These are phyloP conservation scores for Oryctes rhinoceros DNA, from an alignment of 1,140 invertebrate genomes.

Conservation along the genomic window DNA sequence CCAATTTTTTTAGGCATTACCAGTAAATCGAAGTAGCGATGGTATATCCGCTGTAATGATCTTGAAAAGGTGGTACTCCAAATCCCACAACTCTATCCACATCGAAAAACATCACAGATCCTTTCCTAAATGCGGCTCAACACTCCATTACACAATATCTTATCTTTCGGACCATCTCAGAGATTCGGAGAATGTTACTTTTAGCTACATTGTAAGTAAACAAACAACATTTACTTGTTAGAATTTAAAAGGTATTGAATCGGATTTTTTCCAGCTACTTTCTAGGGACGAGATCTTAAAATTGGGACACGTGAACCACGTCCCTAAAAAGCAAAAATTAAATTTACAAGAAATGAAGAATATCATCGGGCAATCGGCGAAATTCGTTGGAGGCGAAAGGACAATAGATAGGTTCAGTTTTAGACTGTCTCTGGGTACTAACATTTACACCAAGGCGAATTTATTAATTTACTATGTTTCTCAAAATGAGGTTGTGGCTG, in stretches of 20 bases:
- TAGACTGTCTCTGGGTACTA: slow-evolving; percentile 50
- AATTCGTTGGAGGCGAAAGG: slow-evolving; percentile 32
- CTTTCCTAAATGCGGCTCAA: slow-evolving; percentile 46
- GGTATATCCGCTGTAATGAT: background rate
- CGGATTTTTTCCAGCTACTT: background rate
- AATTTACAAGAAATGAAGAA: slow-evolving; percentile 11
- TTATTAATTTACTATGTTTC: slow-evolving; percentile 51
- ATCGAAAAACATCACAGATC: slow-evolving; percentile 47
- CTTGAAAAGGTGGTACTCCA: slow-evolving; percentile 49
- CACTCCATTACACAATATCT: slow-evolving; percentile 51
- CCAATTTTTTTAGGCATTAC: background rate
- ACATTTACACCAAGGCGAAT: slow-evolving; percentile 48
- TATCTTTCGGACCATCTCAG: slow-evolving; percentile 52
- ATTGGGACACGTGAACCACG: background rate
- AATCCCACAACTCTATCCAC: slow-evolving; percentile 51
- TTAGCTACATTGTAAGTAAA: slow-evolving; percentile 55
- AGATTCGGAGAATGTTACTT: slow-evolving; percentile 50
- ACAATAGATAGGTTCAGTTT: slow-evolving; percentile 48
- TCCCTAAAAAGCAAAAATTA: slow-evolving; percentile 8
- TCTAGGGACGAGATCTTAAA: slow-evolving; percentile 11
- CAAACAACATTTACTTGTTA: background rate
- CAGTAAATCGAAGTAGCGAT: background rate
- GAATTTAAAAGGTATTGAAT: background rate
- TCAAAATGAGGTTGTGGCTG: slow-evolving; percentile 49
- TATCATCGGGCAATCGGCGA: background rate